Evolutionary conservation across 1,140 invertebrate genomes (phyloP).

Genomic region (Parasteatoda tepidariorum): DNA sequence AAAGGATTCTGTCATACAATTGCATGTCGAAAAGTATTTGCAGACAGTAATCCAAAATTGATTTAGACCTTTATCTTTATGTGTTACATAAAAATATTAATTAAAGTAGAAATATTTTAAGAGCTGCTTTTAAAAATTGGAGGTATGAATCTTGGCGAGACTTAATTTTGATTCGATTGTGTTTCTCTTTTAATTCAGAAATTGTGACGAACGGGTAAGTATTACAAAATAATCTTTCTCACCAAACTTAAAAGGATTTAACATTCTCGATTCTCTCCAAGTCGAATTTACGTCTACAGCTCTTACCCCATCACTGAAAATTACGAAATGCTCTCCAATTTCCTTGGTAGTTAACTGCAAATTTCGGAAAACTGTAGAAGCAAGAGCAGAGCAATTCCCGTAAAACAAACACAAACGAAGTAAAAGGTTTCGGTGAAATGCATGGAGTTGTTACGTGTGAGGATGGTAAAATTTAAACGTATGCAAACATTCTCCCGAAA

Average conservation of each 20-base stretch:
- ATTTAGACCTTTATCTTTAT: no score
- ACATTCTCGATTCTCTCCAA: not conserved
- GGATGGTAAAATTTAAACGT: slow-evolving; percentile 46
- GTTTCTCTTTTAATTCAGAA: not conserved
- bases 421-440: not conserved
- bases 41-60: no score
- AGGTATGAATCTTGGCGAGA: not conserved
- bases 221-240: not conserved
- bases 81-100: no score
- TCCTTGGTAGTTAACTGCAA: not conserved
- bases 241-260: not conserved
- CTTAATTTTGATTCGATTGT: not conserved
- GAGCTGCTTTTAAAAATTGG: not conserved
- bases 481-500: slow-evolving; percentile 46
- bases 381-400: not conserved
- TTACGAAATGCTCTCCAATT: not conserved
- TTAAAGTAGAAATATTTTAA: not conserved
- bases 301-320: not conserved
- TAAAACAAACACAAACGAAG: slow-evolving; percentile 24
- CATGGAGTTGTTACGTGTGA: not conserved
- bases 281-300: not conserved
- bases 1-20: no score
- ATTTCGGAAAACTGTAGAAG: not conserved
- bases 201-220: not conserved
- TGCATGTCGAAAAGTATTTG: no score